Base-by-base conservation (phyloP, 2,113 vertebrate species). In the Planiliza haematocheilus region DNA sequence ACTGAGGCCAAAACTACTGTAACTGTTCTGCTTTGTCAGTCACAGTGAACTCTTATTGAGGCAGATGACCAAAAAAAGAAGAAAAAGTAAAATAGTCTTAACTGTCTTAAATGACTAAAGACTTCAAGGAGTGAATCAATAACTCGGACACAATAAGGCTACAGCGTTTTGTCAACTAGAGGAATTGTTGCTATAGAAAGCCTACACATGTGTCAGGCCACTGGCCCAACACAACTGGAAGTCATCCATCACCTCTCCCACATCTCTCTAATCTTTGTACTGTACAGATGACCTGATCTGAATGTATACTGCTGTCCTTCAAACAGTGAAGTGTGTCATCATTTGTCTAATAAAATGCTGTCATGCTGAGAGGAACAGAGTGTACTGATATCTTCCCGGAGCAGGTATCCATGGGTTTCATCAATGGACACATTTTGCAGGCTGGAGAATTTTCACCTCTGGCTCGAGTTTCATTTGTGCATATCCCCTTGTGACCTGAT, bases 231-330 rank as follows among this genome's bases (percentile, higher is more conserved):
- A 68, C 10, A 50, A 51, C 37, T 82, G 78, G 87, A 87, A 88
- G 86, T 90, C 80, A 84, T 61, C 30, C 62, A 84, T 65, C 63
- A 62, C 37, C 59, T 77, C 60, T 81, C 78, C 85, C 46, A 51
- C 77, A 70, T 72, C 46, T 83, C 65, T 72, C 53, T 82, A 60
- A 53, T 89, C 73, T 85, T 82, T 82, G 82, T 88, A 87, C 86
- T 88, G 82, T 92, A 87, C 75, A 83, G 86, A 84, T 86, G 88
- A 91, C 81, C 87, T 88, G 59, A 87, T 74, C 73, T 93, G 91
- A 93, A 93, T 94, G 93, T 94, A 93, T 74, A 69, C 77, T 80
- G 49, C 82, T 88, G 86, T 91, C 89, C 80, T 90, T 85, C 82
- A 78, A 86, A 89, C 81, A 86, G 83, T 92, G 74, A 86, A 60